Evolutionary conservation across 2,113 vertebrate genomes (phyloP), one percentile per base, ranked within the genome.

Genomic region (Mustela nigripes): DNA sequence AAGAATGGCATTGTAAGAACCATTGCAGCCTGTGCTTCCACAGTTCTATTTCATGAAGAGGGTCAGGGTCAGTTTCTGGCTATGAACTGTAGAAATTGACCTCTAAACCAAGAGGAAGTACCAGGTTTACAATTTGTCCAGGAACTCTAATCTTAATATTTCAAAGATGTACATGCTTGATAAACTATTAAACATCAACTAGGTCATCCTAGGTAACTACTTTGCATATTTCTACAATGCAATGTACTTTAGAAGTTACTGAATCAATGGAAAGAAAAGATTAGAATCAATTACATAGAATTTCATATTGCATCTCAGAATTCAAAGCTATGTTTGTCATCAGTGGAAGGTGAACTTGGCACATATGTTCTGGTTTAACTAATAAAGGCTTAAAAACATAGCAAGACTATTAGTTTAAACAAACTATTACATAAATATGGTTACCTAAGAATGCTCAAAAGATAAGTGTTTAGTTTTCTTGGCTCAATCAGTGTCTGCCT

Each of bases 181-280:
- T 96, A 95, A 92, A 42, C 36, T 97, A 86, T 95, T 91, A 89
- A 90, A 83, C 10, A 71, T 45, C 94, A 93, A 14, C 79, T 67
- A 85, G 45, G 56, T 94, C 79, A 69, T 69, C 33, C 67, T n/a
- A 36, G 60, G 14, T n/a, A 65, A 94, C 50, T 74, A 71, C 42
- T 88, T 58, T 80, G n/a, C 48, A 48, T 91, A 63, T 83, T 97
- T 96, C 69, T 73, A 78, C 50, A 60, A 45, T 65, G 19, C 36
- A 85, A 19, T 21, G 24, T 7, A 81, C 94, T 93, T 93, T 84
- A 63, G 92, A 89, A 96, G 50, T 89, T 33, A 81, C 39, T 0
- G 69, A 78, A 93, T 98, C 36, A 62, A 33, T 82, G 50, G 74
- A 90, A 83, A 95, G 80, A 65, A 94, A 95, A 95, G 74, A 94